Percentiles rank a stretch among this genome's conserved stretches.
Evolutionary conservation across 2,113 vertebrate species (phyloP).

Genomic region (Rhinichthys klamathensis): DNA sequence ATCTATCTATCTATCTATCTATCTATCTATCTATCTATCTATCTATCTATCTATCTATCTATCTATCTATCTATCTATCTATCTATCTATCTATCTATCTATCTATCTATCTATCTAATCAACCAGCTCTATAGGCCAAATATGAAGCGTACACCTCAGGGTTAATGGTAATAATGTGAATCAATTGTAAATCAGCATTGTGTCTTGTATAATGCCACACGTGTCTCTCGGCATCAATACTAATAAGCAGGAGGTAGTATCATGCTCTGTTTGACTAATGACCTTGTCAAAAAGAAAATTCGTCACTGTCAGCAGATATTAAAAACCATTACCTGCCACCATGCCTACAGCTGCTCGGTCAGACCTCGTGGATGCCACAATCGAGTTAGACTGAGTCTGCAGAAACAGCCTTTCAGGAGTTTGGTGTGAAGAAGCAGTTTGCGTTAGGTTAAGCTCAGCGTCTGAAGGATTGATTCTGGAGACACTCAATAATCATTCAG

Average conservation of each 20-base stretch:
- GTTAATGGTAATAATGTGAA: slow-evolving; percentile 35
- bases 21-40: too few relatives aligned
- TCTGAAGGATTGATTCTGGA: slow-evolving; percentile 36
- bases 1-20: too few relatives aligned
- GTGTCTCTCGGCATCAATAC: slow-evolving; percentile 33
- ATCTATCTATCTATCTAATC: too few relatives aligned
- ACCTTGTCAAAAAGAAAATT: slow-evolving; percentile 41
- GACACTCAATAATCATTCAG: slow-evolving; percentile 1
- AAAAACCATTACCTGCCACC: slow-evolving; percentile 39
- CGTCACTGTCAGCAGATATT: slow-evolving; percentile 43
- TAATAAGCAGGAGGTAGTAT: slow-evolving; percentile 36
- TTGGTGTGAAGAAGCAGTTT: neutral
- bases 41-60: too few relatives aligned
- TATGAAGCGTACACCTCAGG: slow-evolving; percentile 5
- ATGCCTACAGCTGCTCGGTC: slow-evolving; percentile 13
- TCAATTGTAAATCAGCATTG: slow-evolving; percentile 31
- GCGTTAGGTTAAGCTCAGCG: neutral
- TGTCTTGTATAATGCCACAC: slow-evolving; percentile 16
- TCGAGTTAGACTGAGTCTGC: neutral
- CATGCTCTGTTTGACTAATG: slow-evolving; percentile 46
- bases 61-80: too few relatives aligned
- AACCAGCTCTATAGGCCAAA: neutral
- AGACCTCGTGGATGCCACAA: neutral
- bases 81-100: too few relatives aligned
- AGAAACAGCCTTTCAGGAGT: slow-evolving; percentile 12